Evolutionary conservation across 2,888 invertebrate species (phyloP), one percentile per base, ranked within the genome.

Genomic region (Cosmorhoe ocellata): DNA sequence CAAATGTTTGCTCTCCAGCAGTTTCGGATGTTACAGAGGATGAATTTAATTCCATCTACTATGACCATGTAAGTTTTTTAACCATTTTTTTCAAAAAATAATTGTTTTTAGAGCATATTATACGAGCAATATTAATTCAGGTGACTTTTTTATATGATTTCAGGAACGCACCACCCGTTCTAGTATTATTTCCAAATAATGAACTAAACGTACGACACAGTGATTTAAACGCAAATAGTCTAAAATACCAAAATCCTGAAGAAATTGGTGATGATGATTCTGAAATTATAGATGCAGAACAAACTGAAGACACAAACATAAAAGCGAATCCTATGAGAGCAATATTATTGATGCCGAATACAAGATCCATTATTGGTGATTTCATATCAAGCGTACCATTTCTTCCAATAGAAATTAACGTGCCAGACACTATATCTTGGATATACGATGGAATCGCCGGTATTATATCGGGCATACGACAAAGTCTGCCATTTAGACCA

Each of bases 341-440:
- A 4, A 51, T 78, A 28, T 40, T 83, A 34, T 56, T 84, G 27
- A 47, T 74, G 44, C 67, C 75, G 3, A 74, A 72, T 18, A 64
- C 76, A 10, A 78, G 81, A 63, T 62, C 74, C 9, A 69, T 75
- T 1, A 71, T 90, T 9, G 90, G 91, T 3, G 82, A 81, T 27
- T 74, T 92, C 39, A 92, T 93, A 49, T 85, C 89, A 10, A 73
- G 78, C 3, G 87, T 92, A 14, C 91, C 91, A 0, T 92, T 91
- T 68, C 76, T 93, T 12, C 93, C 93, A 0, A 79, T 93, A 43
- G 92, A 93, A 76, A 76, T 94, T 1, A 93, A 93, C 66, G 91
- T 93, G 0, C 93, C 93, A 1, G 92, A 93, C 60, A 79, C 91
- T 0, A 79, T 93, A 42, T 72, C 80, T 0, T 87, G 85, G 86